Evolutionary conservation across 2,797 vertebrate species (phyloP).

Genomic region (Phalanger gymnotis): DNA sequence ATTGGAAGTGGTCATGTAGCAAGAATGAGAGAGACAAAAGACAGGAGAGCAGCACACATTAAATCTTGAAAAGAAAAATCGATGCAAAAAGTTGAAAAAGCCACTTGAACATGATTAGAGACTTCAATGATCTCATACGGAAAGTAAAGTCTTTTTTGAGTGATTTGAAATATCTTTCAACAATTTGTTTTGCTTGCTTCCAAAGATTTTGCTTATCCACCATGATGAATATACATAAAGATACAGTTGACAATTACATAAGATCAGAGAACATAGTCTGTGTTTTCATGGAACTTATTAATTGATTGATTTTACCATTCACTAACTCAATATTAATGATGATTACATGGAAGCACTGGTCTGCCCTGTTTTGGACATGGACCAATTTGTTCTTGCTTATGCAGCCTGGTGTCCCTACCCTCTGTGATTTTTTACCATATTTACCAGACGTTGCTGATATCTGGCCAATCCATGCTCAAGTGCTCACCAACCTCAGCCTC

Average conservation of each 20-base stretch:
- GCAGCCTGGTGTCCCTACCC: neutral
- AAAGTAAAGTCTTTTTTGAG: slow-evolving; percentile 1
- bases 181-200: slow-evolving; percentile 5
- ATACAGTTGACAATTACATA: neutral
- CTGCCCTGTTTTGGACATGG: neutral
- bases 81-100: neutral
- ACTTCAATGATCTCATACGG: neutral
- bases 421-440: neutral
- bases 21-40: neutral
- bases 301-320: neutral
- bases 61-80: neutral
- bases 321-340: neutral
- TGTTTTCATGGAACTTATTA: neutral
- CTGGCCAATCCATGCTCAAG: too few relatives aligned
- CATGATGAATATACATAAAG: neutral
- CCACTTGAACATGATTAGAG: neutral
- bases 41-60: neutral
- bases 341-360: neutral
- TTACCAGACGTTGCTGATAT: neutral
- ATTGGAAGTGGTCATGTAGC: neutral
- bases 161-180: slow-evolving; percentile 24
- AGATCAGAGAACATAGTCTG: neutral
- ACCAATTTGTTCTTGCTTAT: neutral
- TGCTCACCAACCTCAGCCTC: neutral
- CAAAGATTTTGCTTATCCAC: neutral